Evolutionary conservation across 2,888 invertebrate species (phyloP), one percentile per base, ranked within the genome.

Genomic region (Xanthia icteritia): DNA sequence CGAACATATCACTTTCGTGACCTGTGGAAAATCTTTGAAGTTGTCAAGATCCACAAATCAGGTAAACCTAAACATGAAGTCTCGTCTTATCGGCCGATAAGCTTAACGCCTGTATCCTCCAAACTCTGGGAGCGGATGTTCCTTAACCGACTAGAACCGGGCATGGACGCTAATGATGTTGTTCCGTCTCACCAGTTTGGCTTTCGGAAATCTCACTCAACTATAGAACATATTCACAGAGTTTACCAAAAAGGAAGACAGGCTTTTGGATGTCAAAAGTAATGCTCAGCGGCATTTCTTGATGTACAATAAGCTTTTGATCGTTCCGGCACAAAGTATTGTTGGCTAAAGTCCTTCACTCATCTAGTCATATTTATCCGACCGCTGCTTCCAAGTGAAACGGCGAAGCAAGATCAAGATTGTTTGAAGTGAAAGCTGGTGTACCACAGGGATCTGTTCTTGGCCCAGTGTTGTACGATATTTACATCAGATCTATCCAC

Each of bases 31-130:
- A 31, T 58, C 11, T 56, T 17, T 4, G 42, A 66, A 17, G n/a
- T 58, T 56, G 54, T 56, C 17, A 66, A 56, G 56, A 66, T 67
- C 17, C n/a, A 56, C 17, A 66, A 56, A 66, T 54, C 13, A 36
- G 36, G 45, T 5, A 58, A 66, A 60, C 8, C 45, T 45, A 13
- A 67, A 36, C 15, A 48, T n/a, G 36, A 60, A 60, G n/a, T 15
- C 4, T 68, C 27, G 4, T 61, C 60, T n/a, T 74, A 48, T 36
- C 9, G 27, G 11, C 48, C 20, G 8, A 54, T 54, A 51, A 64
- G 39, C 39, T 39, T 39, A 39, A 39, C 23, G 20, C 54, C 54
- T 54, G 54, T 54, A 51, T 23, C 6, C 23, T 54, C 36, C 9
- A 54, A 54, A 54, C 9, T 54, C 9, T 54, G 54, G 23, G 23